These are phyloP conservation scores for Tapirus terrestris DNA, from an alignment of 2,113 vertebrate genomes.

Conservation along the genomic window DNA sequence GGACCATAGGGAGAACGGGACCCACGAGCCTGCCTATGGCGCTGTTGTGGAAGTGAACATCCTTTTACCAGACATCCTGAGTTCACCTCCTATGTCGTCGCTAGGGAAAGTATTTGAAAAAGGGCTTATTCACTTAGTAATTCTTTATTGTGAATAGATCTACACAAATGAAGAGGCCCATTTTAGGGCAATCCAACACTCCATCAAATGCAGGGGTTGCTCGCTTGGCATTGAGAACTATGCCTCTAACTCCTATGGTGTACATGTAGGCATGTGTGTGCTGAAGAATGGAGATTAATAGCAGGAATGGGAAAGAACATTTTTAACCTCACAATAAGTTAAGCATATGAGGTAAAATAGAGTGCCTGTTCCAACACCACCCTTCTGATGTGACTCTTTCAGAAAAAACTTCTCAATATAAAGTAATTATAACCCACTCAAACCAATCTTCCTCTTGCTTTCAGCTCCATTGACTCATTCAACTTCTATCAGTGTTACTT, in stretches of 20 bases:
- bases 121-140: neutral
- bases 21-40: neutral
- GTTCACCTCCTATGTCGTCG: neutral
- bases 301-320: neutral
- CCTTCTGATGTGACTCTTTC: neutral
- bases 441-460: neutral
- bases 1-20: neutral
- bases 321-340: conserved; percentile 5
- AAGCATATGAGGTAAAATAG: neutral
- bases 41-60: neutral
- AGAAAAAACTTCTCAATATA: neutral
- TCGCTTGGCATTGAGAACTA: neutral
- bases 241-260: neutral
- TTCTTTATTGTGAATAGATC: conserved; percentile 15
- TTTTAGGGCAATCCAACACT: neutral
- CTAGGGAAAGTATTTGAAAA: neutral
- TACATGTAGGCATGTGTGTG: neutral
- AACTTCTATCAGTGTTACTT: neutral
- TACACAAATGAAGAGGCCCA: neutral
- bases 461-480: neutral
- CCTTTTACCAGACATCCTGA: neutral
- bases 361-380: neutral
- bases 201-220: conserved; percentile 13
- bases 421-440: conserved; percentile 47
- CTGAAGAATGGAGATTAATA: neutral